These are phyloP conservation scores for Cryptocheilus praepositus DNA, from an alignment of 2,888 invertebrate species.

Conservation along the genomic window DNA sequence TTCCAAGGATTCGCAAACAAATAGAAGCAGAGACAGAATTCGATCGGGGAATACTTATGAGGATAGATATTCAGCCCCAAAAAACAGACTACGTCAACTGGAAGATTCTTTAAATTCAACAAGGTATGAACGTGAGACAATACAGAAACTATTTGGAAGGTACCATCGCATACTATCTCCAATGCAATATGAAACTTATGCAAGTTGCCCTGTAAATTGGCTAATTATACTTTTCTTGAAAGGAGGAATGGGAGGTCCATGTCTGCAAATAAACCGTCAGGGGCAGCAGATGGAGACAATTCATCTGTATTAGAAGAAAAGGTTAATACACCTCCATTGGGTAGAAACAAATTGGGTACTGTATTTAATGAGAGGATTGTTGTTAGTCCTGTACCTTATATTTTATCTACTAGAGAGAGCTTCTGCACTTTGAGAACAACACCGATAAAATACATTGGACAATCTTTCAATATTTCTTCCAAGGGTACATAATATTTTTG, in stretches of 20 bases:
- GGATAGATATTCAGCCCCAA: not conserved
- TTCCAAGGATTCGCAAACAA: conserved; percentile 38
- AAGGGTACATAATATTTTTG: conserved; percentile 48
- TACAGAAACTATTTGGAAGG: conserved; percentile 26
- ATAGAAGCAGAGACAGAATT: conserved; percentile 19
- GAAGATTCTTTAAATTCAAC: conserved; percentile 14
- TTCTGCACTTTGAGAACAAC: conserved; percentile 69
- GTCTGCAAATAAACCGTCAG: conserved; percentile 23
- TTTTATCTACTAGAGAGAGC: conserved; percentile 67
- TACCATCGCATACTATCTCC: conserved; percentile 8
- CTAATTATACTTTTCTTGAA: conserved; percentile 12
- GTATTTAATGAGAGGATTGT: conserved; percentile 70
- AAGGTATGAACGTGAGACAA: conserved; percentile 18
- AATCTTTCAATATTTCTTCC: conserved; percentile 56
- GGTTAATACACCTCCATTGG: conserved; percentile 43
- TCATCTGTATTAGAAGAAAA: conserved; percentile 19
- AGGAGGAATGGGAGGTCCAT: conserved; percentile 31
- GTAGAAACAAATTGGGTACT: conserved; percentile 69
- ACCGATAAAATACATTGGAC: conserved; percentile 65
- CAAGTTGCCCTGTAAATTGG: not conserved
- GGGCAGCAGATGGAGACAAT: conserved; percentile 7
- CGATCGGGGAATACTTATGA: conserved; percentile 28
- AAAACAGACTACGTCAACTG: conserved; percentile 17
- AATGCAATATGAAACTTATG: not conserved
- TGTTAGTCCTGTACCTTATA: conserved; percentile 70